Conservation (phyloP, 2,888 invertebrate species). For the Phalera bucephala region DNA sequence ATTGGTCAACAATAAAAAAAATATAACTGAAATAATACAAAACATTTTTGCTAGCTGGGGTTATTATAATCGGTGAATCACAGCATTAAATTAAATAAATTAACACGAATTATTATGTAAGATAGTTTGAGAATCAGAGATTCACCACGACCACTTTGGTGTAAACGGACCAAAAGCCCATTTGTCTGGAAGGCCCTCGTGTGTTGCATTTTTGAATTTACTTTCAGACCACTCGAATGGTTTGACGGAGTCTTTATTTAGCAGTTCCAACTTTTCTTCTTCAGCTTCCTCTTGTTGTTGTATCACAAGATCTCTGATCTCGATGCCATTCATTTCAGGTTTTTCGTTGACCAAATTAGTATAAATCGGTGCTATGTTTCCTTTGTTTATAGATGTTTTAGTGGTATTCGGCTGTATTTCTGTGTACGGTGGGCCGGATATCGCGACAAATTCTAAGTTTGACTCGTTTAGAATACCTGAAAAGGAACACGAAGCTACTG, state of each 20-base stretch:
- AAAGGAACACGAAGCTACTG: constrained; percentile 10
- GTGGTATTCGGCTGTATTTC: constrained; percentile 44
- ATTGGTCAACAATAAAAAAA: no score
- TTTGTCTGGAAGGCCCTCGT: constrained; percentile 88
- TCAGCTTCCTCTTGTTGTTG: constrained; percentile 64
- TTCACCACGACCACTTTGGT: constrained; percentile 84
- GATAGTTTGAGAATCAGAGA: constrained; percentile 33
- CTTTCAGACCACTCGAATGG: constrained; percentile 91
- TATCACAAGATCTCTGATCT: constrained; percentile 64
- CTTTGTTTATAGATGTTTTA: constrained; percentile 56
- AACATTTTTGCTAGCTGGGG: no score
- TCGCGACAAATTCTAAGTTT: constrained; percentile 52
- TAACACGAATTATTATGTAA: constrained; percentile 35
- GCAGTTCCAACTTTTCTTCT: constrained; percentile 55
- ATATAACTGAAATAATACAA: no score
- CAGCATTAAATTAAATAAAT: constrained; percentile 24
- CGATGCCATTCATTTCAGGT: constrained; percentile 57
- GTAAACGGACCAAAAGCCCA: constrained; percentile 87
- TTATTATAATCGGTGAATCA: constrained; percentile 23
- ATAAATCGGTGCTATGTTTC: constrained; percentile 67
- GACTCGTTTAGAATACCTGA: constrained; percentile 36
- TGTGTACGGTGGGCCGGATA: constrained; percentile 68
- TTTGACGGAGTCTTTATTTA: constrained; percentile 59
- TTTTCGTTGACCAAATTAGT: constrained; percentile 70
- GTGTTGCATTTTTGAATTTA: constrained; percentile 83